Conservation (phyloP, 2,888 invertebrate species). For the Caradrina clavipalpis region DNA sequence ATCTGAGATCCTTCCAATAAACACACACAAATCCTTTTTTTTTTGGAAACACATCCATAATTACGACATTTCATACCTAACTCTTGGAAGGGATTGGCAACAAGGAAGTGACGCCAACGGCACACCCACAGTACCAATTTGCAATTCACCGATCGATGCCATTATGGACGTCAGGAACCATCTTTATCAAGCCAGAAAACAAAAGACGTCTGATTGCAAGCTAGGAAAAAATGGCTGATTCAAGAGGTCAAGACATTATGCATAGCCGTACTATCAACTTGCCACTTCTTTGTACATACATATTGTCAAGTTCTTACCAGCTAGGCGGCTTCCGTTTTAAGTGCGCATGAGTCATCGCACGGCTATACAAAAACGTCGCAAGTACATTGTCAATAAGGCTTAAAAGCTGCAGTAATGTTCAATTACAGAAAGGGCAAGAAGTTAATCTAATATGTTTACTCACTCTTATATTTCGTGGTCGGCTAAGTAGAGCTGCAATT, state of each 20-base stretch:
- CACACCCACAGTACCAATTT: constrained; percentile 22
- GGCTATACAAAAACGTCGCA: background rate
- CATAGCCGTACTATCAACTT: constrained; percentile 1
- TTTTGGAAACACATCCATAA: background rate
- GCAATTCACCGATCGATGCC: constrained; percentile 22
- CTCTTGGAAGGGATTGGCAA: background rate
- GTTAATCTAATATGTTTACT: constrained; percentile 48
- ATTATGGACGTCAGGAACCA: constrained; percentile 16
- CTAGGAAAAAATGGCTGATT: constrained; percentile 10
- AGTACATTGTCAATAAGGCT: constrained; percentile 25
- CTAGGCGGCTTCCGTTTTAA: constrained; percentile 33
- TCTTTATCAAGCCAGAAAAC: background rate
- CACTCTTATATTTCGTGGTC: constrained; percentile 32
- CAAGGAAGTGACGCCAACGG: constrained; percentile 7
- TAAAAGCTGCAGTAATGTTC: constrained; percentile 31
- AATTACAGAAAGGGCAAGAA: constrained; percentile 35
- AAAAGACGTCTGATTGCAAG: background rate
- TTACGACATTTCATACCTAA: constrained; percentile 3
- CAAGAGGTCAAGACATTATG: constrained; percentile 11
- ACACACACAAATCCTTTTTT: background rate
- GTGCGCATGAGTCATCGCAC: constrained; percentile 37
- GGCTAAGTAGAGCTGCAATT: constrained; percentile 24
- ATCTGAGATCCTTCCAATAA: background rate
- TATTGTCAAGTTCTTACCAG: constrained; percentile 11
- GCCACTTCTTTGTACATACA: constrained; percentile 1